These are phyloP conservation scores for Carterocephalus palaemon DNA, from an alignment of 2,888 invertebrate species.

Conservation along the genomic window DNA sequence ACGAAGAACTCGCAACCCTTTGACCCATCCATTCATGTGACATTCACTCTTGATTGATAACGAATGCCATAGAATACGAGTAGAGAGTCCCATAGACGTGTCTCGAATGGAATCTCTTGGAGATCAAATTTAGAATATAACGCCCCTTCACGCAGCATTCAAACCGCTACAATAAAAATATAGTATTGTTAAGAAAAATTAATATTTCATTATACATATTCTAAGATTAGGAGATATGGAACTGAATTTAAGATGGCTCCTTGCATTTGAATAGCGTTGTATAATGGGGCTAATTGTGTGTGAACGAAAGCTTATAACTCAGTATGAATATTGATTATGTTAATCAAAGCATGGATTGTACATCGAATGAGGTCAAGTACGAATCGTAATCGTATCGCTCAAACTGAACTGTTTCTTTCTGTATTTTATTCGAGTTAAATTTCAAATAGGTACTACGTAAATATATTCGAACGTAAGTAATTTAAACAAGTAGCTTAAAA, in stretches of 20 bases:
- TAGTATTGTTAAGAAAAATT: constrained; percentile 59
- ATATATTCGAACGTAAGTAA: no score
- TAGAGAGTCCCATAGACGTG: constrained; percentile 13
- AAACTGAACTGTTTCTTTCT: neutral
- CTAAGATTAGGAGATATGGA: constrained; percentile 66
- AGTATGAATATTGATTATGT: constrained; percentile 67
- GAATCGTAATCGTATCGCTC: constrained; percentile 12
- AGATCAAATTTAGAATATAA: constrained; percentile 26
- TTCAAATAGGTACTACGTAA: no score
- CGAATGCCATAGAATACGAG: constrained; percentile 4
- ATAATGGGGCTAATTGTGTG: constrained; percentile 77
- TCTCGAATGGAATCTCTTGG: constrained; percentile 18
- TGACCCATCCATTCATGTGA: constrained; percentile 39
- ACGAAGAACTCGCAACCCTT: constrained; percentile 42
- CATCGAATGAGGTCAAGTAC: constrained; percentile 28
- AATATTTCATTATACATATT: constrained; percentile 65
- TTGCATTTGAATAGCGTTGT: constrained; percentile 49
- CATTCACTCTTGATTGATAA: constrained; percentile 33
- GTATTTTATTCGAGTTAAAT: no score
- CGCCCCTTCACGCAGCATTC: constrained; percentile 39
- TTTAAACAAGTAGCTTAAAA: no score
- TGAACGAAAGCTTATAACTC: constrained; percentile 50
- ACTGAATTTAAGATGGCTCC: constrained; percentile 65
- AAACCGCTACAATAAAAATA: constrained; percentile 72
- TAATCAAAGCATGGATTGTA: constrained; percentile 39